Evolutionary conservation across 2,113 vertebrate species (phyloP).

Genomic region (Rhodinocichla rosea): DNA sequence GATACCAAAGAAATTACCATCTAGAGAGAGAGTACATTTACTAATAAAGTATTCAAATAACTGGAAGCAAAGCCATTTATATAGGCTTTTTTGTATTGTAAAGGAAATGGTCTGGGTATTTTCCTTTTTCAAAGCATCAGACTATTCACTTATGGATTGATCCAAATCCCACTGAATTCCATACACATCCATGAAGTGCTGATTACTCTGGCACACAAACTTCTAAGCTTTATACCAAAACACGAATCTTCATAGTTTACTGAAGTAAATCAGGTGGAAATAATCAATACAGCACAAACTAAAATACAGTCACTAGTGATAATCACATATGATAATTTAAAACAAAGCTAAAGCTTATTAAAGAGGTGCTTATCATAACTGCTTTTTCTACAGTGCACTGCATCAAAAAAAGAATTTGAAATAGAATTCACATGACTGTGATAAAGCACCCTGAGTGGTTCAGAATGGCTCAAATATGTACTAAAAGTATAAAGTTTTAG

Average conservation of each 20-base stretch:
- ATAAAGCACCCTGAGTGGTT: not conserved
- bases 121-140: not conserved
- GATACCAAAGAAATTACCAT: not conserved
- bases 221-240: not conserved
- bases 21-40: not conserved
- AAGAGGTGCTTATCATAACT: not conserved
- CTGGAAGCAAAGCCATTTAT: not conserved
- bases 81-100: fast-evolving
- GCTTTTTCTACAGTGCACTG: not conserved
- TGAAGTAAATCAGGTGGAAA: not conserved
- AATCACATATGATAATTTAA: not conserved
- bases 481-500: not conserved
- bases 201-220: not conserved
- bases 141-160: not conserved
- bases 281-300: not conserved
- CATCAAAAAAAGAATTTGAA: not conserved
- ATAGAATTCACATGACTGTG: not conserved
- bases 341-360: not conserved
- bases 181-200: not conserved
- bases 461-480: not conserved
- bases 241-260: not conserved
- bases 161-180: not conserved
- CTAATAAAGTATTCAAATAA: not conserved
- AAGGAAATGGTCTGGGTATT: not conserved
- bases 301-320: not conserved